A percentile compares a stretch with the other conserved stretches of the same genome.
phyloP scores from a whole-genome alignment of 2,888 invertebrate genomes.

The Dusona sp. region DNA sequence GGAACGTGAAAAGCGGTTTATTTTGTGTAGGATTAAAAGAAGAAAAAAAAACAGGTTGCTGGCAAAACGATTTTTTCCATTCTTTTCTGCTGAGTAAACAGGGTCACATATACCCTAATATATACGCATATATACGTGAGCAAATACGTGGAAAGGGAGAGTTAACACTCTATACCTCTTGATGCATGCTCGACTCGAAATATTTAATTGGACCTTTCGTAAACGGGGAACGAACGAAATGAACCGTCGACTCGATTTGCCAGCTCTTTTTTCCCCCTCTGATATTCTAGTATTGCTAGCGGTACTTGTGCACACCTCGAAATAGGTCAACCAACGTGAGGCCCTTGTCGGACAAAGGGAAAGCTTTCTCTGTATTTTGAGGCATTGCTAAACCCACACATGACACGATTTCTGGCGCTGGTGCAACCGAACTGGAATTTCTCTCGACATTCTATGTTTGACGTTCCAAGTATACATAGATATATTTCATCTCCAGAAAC shows the following conservation, averaged over 20 bases:
- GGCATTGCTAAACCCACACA: conserved; percentile 48
- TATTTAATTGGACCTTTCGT: conserved; percentile 75
- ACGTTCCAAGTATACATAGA: conserved; percentile 4
- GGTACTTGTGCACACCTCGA: conserved; percentile 62
- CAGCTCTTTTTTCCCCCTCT: conserved; percentile 70
- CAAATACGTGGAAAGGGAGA: background rate
- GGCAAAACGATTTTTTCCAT: conserved; percentile 23
- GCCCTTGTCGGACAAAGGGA: conserved; percentile 72
- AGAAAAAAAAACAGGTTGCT: conserved; percentile 19
- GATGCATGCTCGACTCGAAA: conserved; percentile 65
- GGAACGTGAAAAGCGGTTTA: conserved; percentile 9
- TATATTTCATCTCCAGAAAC: conserved; percentile 35
- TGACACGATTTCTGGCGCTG: conserved; percentile 73
- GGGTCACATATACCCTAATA: conserved; percentile 10
- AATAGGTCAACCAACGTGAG: conserved; percentile 76
- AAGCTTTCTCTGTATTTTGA: conserved; percentile 54
- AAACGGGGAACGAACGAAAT: conserved; percentile 64
- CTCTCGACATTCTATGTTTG: conserved; percentile 28
- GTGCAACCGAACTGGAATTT: conserved; percentile 52
- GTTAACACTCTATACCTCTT: conserved; percentile 34
- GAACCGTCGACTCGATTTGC: conserved; percentile 71
- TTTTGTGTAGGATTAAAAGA: background rate
- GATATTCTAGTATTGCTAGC: conserved; percentile 70
- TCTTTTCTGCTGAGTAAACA: conserved; percentile 44
- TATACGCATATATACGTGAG: conserved; percentile 4